These are phyloP conservation scores for Dermatemys mawii DNA, from an alignment of 2,113 vertebrate genomes.

Conservation along the genomic window DNA sequence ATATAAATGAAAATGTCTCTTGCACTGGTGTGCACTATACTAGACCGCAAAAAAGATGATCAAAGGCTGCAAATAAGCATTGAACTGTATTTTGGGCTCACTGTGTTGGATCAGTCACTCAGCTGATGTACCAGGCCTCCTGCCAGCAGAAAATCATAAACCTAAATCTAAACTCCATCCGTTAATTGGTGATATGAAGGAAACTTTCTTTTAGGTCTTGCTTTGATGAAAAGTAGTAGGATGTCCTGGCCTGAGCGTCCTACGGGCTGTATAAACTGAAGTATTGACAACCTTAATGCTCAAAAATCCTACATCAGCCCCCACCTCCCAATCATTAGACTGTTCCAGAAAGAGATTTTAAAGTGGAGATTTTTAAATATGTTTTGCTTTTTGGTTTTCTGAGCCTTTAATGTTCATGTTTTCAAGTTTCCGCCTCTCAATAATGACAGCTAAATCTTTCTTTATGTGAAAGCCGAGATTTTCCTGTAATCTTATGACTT, in stretches of 20 bases:
- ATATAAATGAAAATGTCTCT: constrained; percentile 21
- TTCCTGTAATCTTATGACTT: not conserved
- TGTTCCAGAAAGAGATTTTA: not conserved
- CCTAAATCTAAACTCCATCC: not conserved
- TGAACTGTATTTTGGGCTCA: not conserved
- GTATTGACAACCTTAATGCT: not conserved
- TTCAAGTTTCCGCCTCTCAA: not conserved
- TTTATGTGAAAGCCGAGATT: not conserved
- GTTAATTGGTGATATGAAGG: not conserved
- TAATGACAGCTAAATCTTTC: not conserved
- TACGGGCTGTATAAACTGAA: not conserved
- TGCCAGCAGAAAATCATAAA: constrained; percentile 57
- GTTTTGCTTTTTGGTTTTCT: not conserved
- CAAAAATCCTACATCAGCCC: not conserved
- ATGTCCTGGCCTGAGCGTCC: constrained; percentile 10
- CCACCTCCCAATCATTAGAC: not conserved
- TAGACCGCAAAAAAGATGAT: not conserved
- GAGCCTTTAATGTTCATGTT: not conserved
- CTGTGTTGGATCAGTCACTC: constrained; percentile 43
- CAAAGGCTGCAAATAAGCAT: constrained; percentile 60
- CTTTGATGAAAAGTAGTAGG: constrained; percentile 42
- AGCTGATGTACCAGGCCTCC: constrained; percentile 39
- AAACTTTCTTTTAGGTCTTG: constrained; percentile 7
- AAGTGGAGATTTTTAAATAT: too few species aligned
- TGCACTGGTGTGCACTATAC: not conserved